Conservation (phyloP, 2,888 invertebrate species). For the Eutolmus rufibarbis region DNA sequence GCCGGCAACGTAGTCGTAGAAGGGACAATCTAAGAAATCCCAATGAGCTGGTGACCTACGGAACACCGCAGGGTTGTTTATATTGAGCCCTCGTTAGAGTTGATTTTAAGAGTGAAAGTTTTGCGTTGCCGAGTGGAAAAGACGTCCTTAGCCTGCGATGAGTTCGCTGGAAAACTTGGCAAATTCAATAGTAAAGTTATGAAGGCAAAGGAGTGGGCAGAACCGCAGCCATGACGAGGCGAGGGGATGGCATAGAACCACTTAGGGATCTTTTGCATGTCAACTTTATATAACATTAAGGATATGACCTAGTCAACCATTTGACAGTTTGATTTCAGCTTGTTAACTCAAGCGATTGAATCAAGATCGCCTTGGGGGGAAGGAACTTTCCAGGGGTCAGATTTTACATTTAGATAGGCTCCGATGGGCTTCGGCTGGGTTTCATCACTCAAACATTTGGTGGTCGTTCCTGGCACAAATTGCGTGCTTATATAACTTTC, state of each 20-base stretch:
- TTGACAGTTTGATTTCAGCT: constrained; percentile 22
- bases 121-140: background rate
- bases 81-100: background rate
- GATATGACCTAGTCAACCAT: constrained; percentile 4
- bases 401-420: background rate
- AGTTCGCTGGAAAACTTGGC: background rate
- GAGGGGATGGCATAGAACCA: background rate
- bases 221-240: background rate
- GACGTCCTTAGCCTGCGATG: background rate
- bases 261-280: constrained; percentile 15
- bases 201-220: background rate
- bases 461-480: background rate
- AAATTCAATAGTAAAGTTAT: constrained; percentile 5
- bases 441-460: background rate
- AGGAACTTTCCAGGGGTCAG: background rate
- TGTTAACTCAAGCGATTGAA: constrained; percentile 7
- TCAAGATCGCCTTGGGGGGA: background rate
- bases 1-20: background rate
- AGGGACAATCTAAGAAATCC: background rate
- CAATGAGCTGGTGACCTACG: background rate
- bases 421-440: background rate
- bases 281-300: constrained; percentile 11
- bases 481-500: background rate
- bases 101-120: constrained; percentile 7
- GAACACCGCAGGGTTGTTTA: background rate